A percentile compares a stretch with the other conserved stretches of the same genome.
Conservation (phyloP, 2,113 vertebrate genomes). For the Macrotus californicus region DNA sequence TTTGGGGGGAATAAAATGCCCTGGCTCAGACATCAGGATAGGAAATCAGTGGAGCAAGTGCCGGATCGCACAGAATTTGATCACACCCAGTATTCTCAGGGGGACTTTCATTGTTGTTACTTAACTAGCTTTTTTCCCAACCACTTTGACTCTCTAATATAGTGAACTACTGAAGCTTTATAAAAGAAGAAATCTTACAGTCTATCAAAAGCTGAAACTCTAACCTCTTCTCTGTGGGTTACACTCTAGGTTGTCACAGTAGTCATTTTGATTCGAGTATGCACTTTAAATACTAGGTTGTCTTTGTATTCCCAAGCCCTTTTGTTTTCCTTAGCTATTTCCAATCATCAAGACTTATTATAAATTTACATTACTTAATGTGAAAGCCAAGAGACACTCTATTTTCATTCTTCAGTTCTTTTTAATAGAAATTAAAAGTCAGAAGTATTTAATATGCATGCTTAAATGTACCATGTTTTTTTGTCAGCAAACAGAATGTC, state of each 20-base stretch:
- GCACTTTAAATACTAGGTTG: background rate
- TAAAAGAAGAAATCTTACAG: conserved; percentile 31
- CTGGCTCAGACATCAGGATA: conserved; percentile 34
- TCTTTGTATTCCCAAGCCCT: background rate
- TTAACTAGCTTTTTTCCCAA: background rate
- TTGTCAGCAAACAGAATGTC: background rate
- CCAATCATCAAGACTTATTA: background rate
- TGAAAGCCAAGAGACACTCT: background rate
- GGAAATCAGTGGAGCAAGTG: conserved; percentile 36
- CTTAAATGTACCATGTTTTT: background rate
- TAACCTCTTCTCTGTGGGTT: background rate
- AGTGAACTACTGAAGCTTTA: background rate
- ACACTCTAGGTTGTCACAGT: background rate
- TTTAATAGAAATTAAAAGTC: background rate
- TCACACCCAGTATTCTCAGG: background rate
- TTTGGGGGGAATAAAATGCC: background rate
- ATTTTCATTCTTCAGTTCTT: conserved; percentile 23
- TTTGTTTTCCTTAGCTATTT: background rate
- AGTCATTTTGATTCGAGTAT: background rate
- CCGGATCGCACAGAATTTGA: background rate
- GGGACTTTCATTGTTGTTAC: background rate
- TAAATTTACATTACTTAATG: background rate
- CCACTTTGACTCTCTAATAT: background rate
- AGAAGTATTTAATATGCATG: background rate
- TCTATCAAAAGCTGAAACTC: conserved; percentile 35